These are phyloP conservation scores for Brenthis ino DNA, from an alignment of 2,888 invertebrate genomes.

Conservation along the genomic window DNA sequence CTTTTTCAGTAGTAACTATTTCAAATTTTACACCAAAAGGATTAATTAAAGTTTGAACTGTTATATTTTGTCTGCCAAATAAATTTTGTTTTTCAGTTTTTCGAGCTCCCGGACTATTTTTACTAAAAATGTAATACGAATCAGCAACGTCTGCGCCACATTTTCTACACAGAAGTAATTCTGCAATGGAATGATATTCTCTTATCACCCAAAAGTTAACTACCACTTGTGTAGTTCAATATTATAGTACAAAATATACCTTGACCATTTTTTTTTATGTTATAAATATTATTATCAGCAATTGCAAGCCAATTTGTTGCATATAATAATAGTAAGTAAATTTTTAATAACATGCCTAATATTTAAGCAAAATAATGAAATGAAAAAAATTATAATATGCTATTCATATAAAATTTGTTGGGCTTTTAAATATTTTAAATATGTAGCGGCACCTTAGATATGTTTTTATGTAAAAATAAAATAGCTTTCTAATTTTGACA, in stretches of 20 bases:
- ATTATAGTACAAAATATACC: constrained; percentile 32
- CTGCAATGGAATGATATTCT: constrained; percentile 56
- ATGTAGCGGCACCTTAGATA: too few species aligned
- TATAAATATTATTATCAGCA: constrained; percentile 46
- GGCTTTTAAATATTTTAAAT: too few species aligned
- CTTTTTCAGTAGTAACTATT: constrained; percentile 76
- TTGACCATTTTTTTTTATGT: constrained; percentile 40
- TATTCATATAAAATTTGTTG: too few species aligned
- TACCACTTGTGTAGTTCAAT: neutral
- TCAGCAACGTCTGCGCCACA: constrained; percentile 83
- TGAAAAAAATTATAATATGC: too few species aligned
- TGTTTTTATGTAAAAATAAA: too few species aligned
- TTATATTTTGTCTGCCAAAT: constrained; percentile 78
- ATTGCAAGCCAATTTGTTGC: constrained; percentile 44
- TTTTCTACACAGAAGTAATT: constrained; percentile 81
- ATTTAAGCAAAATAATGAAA: neutral
- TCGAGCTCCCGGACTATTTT: constrained; percentile 75
- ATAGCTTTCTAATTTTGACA: too few species aligned
- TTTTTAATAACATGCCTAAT: constrained; percentile 54
- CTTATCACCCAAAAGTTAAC: neutral
- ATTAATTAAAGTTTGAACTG: constrained; percentile 81
- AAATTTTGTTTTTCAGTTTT: constrained; percentile 74
- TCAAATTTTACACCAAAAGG: constrained; percentile 80
- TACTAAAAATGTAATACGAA: constrained; percentile 75
- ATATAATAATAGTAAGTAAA: constrained; percentile 51